These are phyloP conservation scores for Carettochelys insculpta DNA, from an alignment of 2,113 vertebrate genomes.

Conservation along the genomic window DNA sequence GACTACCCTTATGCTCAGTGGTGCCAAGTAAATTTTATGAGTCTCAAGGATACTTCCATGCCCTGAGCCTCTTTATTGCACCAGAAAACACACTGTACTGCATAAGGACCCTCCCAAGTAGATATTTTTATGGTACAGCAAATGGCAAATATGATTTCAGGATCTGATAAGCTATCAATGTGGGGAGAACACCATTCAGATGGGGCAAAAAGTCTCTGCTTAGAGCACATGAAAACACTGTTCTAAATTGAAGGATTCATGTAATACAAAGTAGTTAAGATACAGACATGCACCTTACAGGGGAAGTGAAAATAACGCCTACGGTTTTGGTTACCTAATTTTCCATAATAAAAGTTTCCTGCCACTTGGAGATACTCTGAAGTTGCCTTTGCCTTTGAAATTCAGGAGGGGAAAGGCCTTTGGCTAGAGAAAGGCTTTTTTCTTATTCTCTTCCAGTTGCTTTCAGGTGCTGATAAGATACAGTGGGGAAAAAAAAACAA, in stretches of 20 bases:
- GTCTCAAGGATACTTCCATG: neutral
- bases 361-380: neutral
- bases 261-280: neutral
- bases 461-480: conserved; percentile 54
- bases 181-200: no score
- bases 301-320: neutral
- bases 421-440: conserved; percentile 34
- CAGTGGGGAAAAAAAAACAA: neutral
- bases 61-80: fast-evolving
- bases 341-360: conserved; percentile 20
- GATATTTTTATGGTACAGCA: fast-evolving
- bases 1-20: neutral
- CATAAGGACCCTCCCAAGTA: neutral
- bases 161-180: neutral
- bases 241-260: neutral
- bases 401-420: conserved; percentile 22
- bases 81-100: fast-evolving
- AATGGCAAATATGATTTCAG: neutral
- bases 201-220: neutral
- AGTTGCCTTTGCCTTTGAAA: neutral
- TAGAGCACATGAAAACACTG: fast-evolving
- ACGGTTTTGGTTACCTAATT: conserved; percentile 16
- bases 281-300: neutral
- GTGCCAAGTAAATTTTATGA: neutral
- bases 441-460: neutral